Evolutionary conservation across 2,113 vertebrate genomes (phyloP).

Genomic region (Scomber scombrus): DNA sequence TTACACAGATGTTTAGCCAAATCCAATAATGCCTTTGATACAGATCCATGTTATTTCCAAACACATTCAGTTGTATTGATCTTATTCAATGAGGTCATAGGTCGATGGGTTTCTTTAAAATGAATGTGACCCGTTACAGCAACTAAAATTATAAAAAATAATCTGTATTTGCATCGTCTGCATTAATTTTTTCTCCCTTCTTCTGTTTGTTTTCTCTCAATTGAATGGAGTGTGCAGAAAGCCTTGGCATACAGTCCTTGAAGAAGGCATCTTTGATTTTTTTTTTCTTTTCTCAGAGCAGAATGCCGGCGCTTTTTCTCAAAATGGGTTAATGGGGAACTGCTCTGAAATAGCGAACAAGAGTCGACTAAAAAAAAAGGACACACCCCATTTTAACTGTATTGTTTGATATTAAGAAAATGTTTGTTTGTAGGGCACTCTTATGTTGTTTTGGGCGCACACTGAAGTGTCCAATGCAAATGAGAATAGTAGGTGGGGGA

Average conservation of each 20-base stretch:
- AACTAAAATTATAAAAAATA: not conserved
- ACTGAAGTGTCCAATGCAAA: not conserved
- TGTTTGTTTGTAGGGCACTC: slow-evolving; percentile 17
- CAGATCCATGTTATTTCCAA: not conserved
- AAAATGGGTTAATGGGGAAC: slow-evolving; percentile 45
- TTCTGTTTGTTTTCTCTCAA: not conserved
- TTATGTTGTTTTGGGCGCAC: slow-evolving; percentile 16
- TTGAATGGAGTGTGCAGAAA: not conserved
- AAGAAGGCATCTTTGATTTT: slow-evolving; percentile 33
- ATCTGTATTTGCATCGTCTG: slow-evolving; percentile 1
- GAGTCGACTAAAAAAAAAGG: not conserved
- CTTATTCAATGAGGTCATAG: not conserved
- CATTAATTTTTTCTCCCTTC: not conserved
- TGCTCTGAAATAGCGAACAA: not conserved
- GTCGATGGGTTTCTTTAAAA: not conserved
- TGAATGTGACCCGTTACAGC: not conserved
- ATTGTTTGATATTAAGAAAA: slow-evolving; percentile 35
- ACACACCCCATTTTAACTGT: slow-evolving; percentile 9
- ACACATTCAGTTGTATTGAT: not conserved
- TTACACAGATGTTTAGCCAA: slow-evolving; percentile 1
- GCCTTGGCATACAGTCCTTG: not conserved
- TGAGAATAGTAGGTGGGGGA: not conserved
- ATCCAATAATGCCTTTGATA: slow-evolving; percentile 1
- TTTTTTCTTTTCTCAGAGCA: slow-evolving; percentile 8
- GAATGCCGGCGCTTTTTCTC: slow-evolving; percentile 10